phyloP scores from a whole-genome alignment of 2,888 invertebrate species.

The Craniophora ligustri region DNA sequence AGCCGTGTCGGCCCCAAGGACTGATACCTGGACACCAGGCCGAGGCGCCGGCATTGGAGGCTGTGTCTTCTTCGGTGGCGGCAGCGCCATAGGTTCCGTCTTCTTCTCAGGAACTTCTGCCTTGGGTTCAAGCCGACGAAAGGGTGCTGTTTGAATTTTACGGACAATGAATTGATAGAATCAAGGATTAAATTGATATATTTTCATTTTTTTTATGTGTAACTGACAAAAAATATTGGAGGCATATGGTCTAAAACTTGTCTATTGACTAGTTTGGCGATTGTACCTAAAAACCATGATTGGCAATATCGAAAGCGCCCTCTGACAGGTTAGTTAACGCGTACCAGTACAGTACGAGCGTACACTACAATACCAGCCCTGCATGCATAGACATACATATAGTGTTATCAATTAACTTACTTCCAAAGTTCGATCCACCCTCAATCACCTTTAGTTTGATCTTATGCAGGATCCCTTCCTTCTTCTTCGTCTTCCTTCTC shows the following conservation, averaged over 20 bases:
- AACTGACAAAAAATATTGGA: too few relatives aligned
- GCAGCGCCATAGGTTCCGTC: slow-evolving; percentile 63
- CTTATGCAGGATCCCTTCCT: slow-evolving; percentile 73
- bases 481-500: slow-evolving; percentile 63
- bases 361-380: too few relatives aligned
- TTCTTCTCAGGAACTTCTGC: slow-evolving; percentile 53
- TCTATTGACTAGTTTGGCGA: too few relatives aligned
- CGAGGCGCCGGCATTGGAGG: slow-evolving; percentile 65
- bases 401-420: slow-evolving; percentile 62
- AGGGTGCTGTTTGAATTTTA: slow-evolving; percentile 68
- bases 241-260: too few relatives aligned
- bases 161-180: not conserved
- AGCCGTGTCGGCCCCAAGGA: slow-evolving; percentile 86
- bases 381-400: not conserved
- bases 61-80: slow-evolving; percentile 60
- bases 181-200: not conserved
- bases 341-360: too few relatives aligned
- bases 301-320: too few relatives aligned
- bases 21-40: slow-evolving; percentile 77
- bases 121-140: slow-evolving; percentile 70
- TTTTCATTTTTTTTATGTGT: too few relatives aligned
- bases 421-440: slow-evolving; percentile 83
- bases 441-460: slow-evolving; percentile 78
- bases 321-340: too few relatives aligned
- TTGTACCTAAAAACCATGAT: too few relatives aligned